These are phyloP conservation scores for Mallotus villosus DNA, from an alignment of 2,797 vertebrate genomes.

Conservation along the genomic window DNA sequence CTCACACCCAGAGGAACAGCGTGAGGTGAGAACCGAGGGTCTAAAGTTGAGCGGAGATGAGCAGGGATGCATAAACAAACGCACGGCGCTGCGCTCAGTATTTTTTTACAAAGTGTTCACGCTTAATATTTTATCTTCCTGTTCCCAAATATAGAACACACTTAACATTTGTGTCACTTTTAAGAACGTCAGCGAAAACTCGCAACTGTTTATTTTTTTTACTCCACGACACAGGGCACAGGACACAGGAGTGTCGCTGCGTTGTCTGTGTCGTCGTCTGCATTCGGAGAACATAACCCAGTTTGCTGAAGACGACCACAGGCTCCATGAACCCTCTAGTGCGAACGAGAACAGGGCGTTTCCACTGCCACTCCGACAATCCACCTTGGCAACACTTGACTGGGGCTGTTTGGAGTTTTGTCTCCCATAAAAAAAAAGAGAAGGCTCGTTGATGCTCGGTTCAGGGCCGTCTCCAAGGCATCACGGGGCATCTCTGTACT, in stretches of 20 bases:
- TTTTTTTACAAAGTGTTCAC: too few species aligned
- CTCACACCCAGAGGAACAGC: too few species aligned
- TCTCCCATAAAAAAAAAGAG: background rate
- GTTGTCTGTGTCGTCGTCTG: background rate
- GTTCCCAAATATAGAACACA: background rate
- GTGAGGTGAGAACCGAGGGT: background rate
- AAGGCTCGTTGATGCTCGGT: too few species aligned
- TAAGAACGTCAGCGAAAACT: background rate
- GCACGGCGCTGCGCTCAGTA: background rate
- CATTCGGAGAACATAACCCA: background rate
- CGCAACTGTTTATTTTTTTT: background rate
- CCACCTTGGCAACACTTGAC: conserved; percentile 53
- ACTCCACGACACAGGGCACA: background rate
- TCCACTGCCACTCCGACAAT: conserved; percentile 44
- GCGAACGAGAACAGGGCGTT: background rate
- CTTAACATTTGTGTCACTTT: background rate
- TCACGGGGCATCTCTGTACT: background rate
- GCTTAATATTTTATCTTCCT: background rate
- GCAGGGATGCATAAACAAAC: background rate
- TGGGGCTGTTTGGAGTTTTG: conserved; percentile 23
- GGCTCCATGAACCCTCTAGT: background rate
- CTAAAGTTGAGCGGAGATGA: background rate
- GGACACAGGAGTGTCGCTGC: background rate
- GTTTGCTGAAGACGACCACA: background rate
- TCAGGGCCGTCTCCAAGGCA: background rate